A percentile compares a stretch with the other conserved stretches of the same genome.
These are phyloP conservation scores for Ancistrus triradiatus DNA, from an alignment of 2,113 vertebrate genomes.

Conservation along the genomic window DNA sequence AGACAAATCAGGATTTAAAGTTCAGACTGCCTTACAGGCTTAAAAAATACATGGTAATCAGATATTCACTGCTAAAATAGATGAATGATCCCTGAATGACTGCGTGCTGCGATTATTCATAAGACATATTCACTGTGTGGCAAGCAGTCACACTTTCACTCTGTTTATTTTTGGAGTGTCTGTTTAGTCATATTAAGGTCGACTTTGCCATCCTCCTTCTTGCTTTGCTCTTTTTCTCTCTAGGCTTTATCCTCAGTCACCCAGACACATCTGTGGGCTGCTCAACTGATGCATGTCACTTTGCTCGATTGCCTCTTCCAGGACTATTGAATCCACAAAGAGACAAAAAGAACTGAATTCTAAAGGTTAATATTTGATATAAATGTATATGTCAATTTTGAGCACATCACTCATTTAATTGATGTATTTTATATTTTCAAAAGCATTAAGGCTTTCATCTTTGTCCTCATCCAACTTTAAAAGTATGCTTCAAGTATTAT, in stretches of 20 bases:
- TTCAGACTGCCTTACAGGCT: background rate
- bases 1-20: too few species aligned
- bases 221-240: conserved; percentile 2
- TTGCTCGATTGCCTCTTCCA: background rate
- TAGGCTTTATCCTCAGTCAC: background rate
- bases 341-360: too few species aligned
- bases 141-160: conserved; percentile 13
- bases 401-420: too few species aligned
- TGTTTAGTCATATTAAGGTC: conserved; percentile 30
- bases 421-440: too few species aligned
- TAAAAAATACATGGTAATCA: too few species aligned
- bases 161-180: conserved; percentile 6
- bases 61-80: background rate
- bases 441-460: too few species aligned
- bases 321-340: background rate
- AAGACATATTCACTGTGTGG: conserved; percentile 26
- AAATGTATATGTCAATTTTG: too few species aligned
- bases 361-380: too few species aligned
- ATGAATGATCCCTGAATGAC: background rate
- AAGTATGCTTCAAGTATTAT: too few species aligned
- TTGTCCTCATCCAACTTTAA: too few species aligned
- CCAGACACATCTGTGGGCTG: conserved; percentile 19
- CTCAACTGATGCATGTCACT: conserved; percentile 32
- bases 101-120: conserved; percentile 24
- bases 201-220: conserved; percentile 7